Base-by-base conservation (phyloP, 2,113 vertebrate genomes). In the Ascaphus truei region DNA sequence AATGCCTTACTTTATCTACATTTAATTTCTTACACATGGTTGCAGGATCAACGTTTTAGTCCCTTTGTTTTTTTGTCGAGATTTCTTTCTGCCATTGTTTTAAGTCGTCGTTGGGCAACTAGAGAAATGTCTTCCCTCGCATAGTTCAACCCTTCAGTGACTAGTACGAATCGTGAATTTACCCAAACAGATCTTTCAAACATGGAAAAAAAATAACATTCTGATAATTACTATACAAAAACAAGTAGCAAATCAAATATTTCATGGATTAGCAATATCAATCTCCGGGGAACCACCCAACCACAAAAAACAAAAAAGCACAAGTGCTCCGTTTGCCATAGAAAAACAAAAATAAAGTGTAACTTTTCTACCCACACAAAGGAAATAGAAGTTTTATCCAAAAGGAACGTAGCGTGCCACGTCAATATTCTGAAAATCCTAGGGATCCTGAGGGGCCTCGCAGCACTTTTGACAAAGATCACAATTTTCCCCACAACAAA, bases 401-500 rank as follows among this genome's bases (percentile, higher is more conserved):
- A 23, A 4, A 45, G 41, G 41, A 61, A 71, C 41, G 56, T 30
- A 39, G 18, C 23, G 23, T 71, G 67, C 67, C 67, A 61, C 34
- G 67, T 61, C 43, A 61, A 71, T 51, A 39, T 51, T 39, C 11
- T 52, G 33, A 61, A 52, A 61, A 58, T 71, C 67, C 67, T 12
- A 27, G 67, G 67, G 67, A 59, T 61, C 67, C 67, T 60, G n/a
- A 48, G 67, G 67, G 67, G 67, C 67, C 67, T 52, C 9, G n/a
- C 43, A n/a, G 57, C 8, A 10, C 7, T 27, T 23, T 48, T 29
- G 41, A 68, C 10, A 59, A 69, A 30, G 18, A 26, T 39, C 33
- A 37, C 31, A 53, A 50, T 51, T 50, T 33, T 68, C 18, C 31
- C 56, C 31, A n/a, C 60, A 71, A 69, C 55, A 69, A 39, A 61